A percentile compares a stretch with the other conserved stretches of the same genome.
phyloP scores from a whole-genome alignment of 2,113 vertebrate species.

The Tachysurus fulvidraco region DNA sequence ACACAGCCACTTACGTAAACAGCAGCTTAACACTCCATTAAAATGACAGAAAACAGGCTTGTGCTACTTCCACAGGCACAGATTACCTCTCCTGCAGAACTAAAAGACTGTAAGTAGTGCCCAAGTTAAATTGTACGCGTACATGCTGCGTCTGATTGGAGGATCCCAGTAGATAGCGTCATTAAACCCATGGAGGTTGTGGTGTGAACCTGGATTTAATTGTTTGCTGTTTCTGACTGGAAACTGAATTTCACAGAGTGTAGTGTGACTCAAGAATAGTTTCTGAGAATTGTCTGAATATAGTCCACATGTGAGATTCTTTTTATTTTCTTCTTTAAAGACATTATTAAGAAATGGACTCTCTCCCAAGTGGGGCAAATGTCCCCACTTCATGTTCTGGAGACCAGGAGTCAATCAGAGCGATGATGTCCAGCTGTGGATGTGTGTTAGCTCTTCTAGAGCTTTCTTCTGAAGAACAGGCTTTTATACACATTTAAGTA shows the following conservation, averaged over 20 bases:
- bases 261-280: not conserved
- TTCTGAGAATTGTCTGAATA: not conserved
- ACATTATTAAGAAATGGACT: not conserved
- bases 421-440: not conserved
- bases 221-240: not conserved
- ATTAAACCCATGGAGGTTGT: not conserved
- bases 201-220: conserved; percentile 16
- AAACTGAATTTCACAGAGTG: not conserved
- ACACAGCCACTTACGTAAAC: conserved; percentile 10
- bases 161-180: not conserved
- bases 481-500: not conserved
- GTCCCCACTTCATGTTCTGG: not conserved
- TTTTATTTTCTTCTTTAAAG: not conserved
- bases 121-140: not conserved
- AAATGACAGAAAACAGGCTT: not conserved
- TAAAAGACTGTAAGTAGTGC: not conserved
- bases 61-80: not conserved
- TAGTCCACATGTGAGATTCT: not conserved
- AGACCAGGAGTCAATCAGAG: not conserved
- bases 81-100: conserved; percentile 9
- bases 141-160: conserved; percentile 2
- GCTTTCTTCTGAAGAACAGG: not conserved
- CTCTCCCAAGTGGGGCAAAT: not conserved
- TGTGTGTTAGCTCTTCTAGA: not conserved
- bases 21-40: not conserved